Evolutionary conservation across 37 sponge, comb jelly and placozoan species (phyloP).

Genomic region (Petrosia ficiformis): DNA sequence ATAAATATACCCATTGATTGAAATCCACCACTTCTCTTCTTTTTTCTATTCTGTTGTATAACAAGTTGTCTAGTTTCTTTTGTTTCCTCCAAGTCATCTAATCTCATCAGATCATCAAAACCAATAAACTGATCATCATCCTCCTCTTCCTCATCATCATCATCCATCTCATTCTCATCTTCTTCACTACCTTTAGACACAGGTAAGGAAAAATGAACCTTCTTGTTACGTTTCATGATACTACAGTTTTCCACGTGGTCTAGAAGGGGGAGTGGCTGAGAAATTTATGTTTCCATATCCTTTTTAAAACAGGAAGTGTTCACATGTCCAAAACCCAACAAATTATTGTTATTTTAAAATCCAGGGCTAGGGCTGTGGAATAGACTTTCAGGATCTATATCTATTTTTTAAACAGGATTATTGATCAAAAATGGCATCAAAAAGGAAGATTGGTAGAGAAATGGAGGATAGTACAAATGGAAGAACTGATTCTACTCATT

Average conservation of each 20-base stretch:
- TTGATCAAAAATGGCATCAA: background rate
- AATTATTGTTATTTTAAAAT: background rate
- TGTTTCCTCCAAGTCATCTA: too few relatives aligned
- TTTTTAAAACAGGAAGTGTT: background rate
- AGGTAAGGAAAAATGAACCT: too few relatives aligned
- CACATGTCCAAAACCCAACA: too few relatives aligned
- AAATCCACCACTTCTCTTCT: conserved; percentile 85
- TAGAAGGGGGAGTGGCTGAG: background rate
- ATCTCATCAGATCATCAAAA: background rate
- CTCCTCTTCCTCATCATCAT: background rate
- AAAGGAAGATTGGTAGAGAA: background rate
- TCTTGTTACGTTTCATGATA: too few relatives aligned
- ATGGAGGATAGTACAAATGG: background rate
- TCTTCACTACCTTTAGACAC: background rate
- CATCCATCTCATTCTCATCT: background rate
- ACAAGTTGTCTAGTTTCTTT: conserved; percentile 23
- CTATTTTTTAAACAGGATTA: background rate
- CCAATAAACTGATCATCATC: background rate
- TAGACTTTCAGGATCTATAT: background rate
- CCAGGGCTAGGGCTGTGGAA: background rate
- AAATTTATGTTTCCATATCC: background rate
- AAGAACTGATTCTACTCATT: background rate
- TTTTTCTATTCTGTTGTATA: conserved; percentile 58
- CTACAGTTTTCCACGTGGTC: too few relatives aligned
- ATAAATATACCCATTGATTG: conserved; percentile 72